A percentile compares a stretch with the other conserved stretches of the same genome.
Conservation (phyloP, 2,888 invertebrate genomes). For the Sericinus montela region DNA sequence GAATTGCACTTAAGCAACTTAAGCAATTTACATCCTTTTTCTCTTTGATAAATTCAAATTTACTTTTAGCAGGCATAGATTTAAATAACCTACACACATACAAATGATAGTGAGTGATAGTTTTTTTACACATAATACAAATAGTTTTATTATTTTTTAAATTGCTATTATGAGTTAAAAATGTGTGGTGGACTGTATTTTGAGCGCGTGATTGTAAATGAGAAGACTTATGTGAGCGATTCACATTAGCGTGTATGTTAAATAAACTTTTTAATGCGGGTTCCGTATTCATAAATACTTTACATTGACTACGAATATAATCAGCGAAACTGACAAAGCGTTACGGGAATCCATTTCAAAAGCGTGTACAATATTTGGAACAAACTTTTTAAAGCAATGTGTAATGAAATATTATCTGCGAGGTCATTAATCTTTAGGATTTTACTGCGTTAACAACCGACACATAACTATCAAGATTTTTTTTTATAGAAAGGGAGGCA, state of each 20-base stretch:
- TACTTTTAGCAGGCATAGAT: background rate
- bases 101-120: background rate
- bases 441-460: too few species aligned
- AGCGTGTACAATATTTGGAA: too few species aligned
- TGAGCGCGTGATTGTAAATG: background rate
- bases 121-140: background rate
- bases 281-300: background rate
- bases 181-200: background rate
- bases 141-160: background rate
- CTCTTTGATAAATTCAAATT: background rate
- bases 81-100: background rate
- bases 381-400: too few species aligned
- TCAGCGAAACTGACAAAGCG: background rate
- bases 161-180: background rate
- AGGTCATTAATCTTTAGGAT: too few species aligned
- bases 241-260: background rate
- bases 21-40: background rate
- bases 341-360: too few species aligned
- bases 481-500: too few species aligned
- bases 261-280: background rate
- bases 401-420: too few species aligned
- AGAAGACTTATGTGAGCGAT: background rate
- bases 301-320: background rate
- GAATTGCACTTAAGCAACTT: background rate
- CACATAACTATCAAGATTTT: too few species aligned